Evolutionary conservation across 1,140 invertebrate species (phyloP).

Genomic region (Ruditapes philippinarum): DNA sequence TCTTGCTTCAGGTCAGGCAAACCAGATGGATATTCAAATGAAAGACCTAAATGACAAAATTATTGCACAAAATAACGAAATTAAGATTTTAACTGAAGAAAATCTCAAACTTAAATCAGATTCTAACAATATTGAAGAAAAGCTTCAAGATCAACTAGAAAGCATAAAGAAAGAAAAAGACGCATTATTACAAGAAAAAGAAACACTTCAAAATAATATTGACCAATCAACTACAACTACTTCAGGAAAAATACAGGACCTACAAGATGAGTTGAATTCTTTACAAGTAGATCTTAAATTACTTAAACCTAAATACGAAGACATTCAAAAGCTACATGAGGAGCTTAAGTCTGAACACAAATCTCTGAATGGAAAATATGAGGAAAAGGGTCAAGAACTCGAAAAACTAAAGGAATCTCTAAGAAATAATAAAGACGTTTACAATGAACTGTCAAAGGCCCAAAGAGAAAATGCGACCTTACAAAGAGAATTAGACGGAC

Average conservation of each 20-base stretch:
- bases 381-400: constrained; percentile 44
- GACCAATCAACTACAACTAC: constrained; percentile 9
- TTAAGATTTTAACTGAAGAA: constrained; percentile 54
- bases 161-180: constrained; percentile 44
- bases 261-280: constrained; percentile 38
- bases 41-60: constrained; percentile 54
- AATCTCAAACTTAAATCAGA: constrained; percentile 57
- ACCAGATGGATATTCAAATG: constrained; percentile 26
- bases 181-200: constrained; percentile 37
- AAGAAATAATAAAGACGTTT: constrained; percentile 56
- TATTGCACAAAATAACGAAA: constrained; percentile 46
- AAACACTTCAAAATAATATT: constrained; percentile 36
- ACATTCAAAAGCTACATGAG: constrained; percentile 31
- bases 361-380: background rate
- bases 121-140: constrained; percentile 38
- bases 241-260: constrained; percentile 38
- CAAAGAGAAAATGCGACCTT: constrained; percentile 40
- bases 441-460: constrained; percentile 58
- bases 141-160: constrained; percentile 40
- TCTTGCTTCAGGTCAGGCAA: constrained; percentile 32
- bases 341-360: constrained; percentile 41
- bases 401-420: constrained; percentile 51
- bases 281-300: constrained; percentile 60
- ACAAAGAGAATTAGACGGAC: constrained; percentile 41
- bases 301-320: constrained; percentile 56